Evolutionary conservation across 2,113 vertebrate genomes (phyloP).

Genomic region (Pelecanus crispus): DNA sequence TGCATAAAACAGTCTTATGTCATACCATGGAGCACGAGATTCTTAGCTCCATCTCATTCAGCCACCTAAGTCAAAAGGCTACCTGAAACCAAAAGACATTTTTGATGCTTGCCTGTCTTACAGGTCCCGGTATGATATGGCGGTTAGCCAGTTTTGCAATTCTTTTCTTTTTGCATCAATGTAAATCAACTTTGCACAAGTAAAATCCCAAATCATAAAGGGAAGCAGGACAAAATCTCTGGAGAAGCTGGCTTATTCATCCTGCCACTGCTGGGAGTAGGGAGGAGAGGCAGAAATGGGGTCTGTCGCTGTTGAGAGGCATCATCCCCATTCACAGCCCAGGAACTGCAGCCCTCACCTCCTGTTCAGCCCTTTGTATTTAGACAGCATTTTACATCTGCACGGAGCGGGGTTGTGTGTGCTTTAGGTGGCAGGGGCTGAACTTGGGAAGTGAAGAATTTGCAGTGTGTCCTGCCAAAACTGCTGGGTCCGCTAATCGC

Average conservation of each 20-base stretch:
- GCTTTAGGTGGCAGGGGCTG: not conserved
- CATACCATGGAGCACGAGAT: not conserved
- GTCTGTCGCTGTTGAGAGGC: not conserved
- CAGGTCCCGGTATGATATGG: not conserved
- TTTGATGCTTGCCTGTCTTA: not conserved
- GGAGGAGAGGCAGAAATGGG: not conserved
- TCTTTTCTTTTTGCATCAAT: not conserved
- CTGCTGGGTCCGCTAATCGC: accelerated
- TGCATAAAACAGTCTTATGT: not conserved
- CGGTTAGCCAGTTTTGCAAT: not conserved
- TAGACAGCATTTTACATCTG: not conserved
- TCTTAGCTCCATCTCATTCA: not conserved
- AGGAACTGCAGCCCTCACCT: not conserved
- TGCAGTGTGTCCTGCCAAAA: not conserved
- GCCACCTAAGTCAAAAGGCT: not conserved
- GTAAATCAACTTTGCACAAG: not conserved
- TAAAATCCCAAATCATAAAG: not conserved
- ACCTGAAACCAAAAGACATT: not conserved
- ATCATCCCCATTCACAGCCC: not conserved
- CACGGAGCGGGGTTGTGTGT: not conserved
- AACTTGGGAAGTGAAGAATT: not conserved
- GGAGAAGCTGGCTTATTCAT: not conserved
- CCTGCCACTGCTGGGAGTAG: not conserved
- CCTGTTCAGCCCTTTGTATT: not conserved
- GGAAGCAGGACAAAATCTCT: not conserved